phyloP scores from a whole-genome alignment of 2,888 invertebrate genomes.

The Lithophane semibrunnea region DNA sequence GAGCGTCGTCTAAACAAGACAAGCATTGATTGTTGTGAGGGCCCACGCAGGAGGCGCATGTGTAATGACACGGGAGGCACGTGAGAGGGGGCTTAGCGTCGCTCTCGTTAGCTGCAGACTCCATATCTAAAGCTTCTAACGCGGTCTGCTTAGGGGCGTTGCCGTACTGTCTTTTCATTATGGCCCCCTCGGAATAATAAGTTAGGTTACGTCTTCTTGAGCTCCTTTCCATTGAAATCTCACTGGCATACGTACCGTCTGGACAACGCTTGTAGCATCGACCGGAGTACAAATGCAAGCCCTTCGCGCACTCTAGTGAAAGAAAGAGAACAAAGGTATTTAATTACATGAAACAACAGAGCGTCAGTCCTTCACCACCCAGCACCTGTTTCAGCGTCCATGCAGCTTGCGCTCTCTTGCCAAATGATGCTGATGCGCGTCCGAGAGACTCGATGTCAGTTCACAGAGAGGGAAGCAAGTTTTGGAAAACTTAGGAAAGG shows the following conservation, averaged over 20 bases:
- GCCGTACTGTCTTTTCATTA: constrained; percentile 79
- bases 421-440: constrained; percentile 82
- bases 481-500: constrained; percentile 74
- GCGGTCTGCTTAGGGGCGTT: constrained; percentile 69
- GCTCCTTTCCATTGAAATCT: constrained; percentile 80
- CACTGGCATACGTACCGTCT: constrained; percentile 86
- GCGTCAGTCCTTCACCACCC: constrained; percentile 84
- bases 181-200: constrained; percentile 75
- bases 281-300: constrained; percentile 91
- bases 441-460: constrained; percentile 78
- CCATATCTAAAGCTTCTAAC: constrained; percentile 83
- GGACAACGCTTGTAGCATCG: constrained; percentile 91
- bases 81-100: constrained; percentile 77
- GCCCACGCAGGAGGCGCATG: constrained; percentile 93
- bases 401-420: constrained; percentile 84
- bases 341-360: constrained; percentile 78
- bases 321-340: constrained; percentile 84
- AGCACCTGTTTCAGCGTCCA: constrained; percentile 86
- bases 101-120: constrained; percentile 70
- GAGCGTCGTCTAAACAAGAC: constrained; percentile 92
- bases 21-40: constrained; percentile 93
- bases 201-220: constrained; percentile 86
- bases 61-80: constrained; percentile 93
- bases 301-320: constrained; percentile 92
- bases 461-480: constrained; percentile 73